Evolutionary conservation across 2,888 invertebrate species (phyloP), one percentile per base, ranked within the genome.

Genomic region (Petrolisthes cinctipes): DNA sequence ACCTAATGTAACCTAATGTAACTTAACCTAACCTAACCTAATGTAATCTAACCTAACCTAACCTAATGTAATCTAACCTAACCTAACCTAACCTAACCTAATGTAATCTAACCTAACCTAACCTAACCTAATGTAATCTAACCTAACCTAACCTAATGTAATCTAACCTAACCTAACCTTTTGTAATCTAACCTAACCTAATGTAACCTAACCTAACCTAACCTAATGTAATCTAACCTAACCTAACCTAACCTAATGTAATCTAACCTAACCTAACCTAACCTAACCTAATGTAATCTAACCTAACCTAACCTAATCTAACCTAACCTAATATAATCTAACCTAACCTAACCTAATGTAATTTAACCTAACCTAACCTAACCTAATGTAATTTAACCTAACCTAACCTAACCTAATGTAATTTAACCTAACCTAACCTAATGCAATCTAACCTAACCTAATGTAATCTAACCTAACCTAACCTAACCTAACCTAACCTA

Each of bases 11-110:
- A 61, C 66, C 66, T 61, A 61, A 7, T 14, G 7, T 61, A 61
- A 61, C 66, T 61, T 61, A 61, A 61, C 66, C 66, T 61, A 61
- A n/a, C n/a, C n/a, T n/a, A n/a, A n/a, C n/a, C n/a, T n/a, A n/a
- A n/a, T n/a, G n/a, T n/a, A n/a, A n/a, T n/a, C n/a, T n/a, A 61
- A 61, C 66, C 66, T 61, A 61, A 61, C 7, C 66, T 61, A 11
- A 61, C 7, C n/a, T n/a, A n/a, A n/a, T n/a, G n/a, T n/a, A n/a
- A n/a, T n/a, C 66, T 61, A 11, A 61, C 66, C 66, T 61, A 7
- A 14, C 66, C 14, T 61, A 61, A 61, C 66, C 66, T 66, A 66
- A 66, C 66, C 66, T 66, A 14, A 66, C 17, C 14, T 66, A 66
- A 66, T 17, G 14, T 66, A 66, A 66, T 3, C 66, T 66, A 66